phyloP scores from a whole-genome alignment of 2,888 invertebrate species.

The Cactoblastis cactorum region DNA sequence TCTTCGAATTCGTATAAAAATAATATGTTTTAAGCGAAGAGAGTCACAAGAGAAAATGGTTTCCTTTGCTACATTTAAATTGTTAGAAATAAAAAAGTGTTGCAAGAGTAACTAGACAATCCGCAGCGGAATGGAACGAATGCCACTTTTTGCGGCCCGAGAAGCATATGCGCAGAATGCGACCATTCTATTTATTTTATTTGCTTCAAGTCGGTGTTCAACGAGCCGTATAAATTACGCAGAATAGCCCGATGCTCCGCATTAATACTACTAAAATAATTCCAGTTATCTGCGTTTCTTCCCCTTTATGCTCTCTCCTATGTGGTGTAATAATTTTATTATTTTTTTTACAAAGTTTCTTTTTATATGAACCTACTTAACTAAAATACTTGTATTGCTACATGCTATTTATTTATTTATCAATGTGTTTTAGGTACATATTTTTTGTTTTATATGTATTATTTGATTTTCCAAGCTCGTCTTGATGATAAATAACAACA shows the following conservation, averaged over 20 bases:
- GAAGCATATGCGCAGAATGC: conserved; percentile 44
- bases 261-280: conserved; percentile 29
- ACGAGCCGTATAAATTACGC: conserved; percentile 48
- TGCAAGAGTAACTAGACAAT: conserved; percentile 33
- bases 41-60: conserved; percentile 12
- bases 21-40: conserved; percentile 14
- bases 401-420: too few relatives aligned
- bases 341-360: not conserved
- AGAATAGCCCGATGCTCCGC: conserved; percentile 34
- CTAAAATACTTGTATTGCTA: too few relatives aligned
- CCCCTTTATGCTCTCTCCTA: not conserved
- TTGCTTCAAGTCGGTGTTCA: conserved; percentile 40
- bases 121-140: conserved; percentile 38
- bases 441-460: too few relatives aligned
- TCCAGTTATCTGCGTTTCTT: conserved; percentile 17
- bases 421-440: too few relatives aligned
- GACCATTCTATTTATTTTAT: conserved; percentile 34
- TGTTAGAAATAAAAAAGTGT: conserved; percentile 23
- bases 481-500: too few relatives aligned
- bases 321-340: not conserved
- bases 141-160: conserved; percentile 36
- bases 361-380: not conserved
- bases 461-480: too few relatives aligned
- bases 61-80: conserved; percentile 22
- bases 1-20: conserved; percentile 7